Evolutionary conservation across 2,113 vertebrate species (phyloP), one percentile per base, ranked within the genome.

Genomic region (Hippocampus barbouri): DNA sequence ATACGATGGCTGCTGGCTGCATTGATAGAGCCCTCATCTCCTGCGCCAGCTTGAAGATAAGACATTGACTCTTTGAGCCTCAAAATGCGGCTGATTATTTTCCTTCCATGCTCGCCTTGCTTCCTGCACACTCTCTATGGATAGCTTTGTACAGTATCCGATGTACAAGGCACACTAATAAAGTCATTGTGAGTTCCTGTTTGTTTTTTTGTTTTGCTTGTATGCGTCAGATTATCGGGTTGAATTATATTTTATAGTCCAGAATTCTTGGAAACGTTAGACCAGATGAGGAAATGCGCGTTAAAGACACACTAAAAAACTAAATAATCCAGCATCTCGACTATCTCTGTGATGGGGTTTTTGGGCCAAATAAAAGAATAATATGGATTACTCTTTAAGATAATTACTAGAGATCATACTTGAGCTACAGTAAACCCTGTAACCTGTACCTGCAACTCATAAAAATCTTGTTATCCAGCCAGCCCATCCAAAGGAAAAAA

Each of bases 1-100:
- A 60, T 76, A 81, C 69, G 73, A 72, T 80, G 77, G 79, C 84
- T 79, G 56, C 79, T 60, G 70, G 80, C 78, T 77, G 41, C 72
- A 59, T 75, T 81, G 72, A 83, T 54, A 45, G 82, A 78, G 72
- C 79, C 51, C 81, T 76, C 40, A 61, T 82, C 57, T 90, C 80
- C 82, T 86, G 71, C 87, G 88, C 80, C 81, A 82, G 80, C 71
- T 78, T 88, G 78, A 76, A 88, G 88, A 92, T 93, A 89, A 89
- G 85, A 73, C 84, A 82, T 79, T 47, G 43, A 66, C 82, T 79
- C 80, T 86, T 80, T 83, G 75, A 74, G 79, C 77, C 67, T 83
- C 72, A 69, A 83, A 85, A 88, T 68, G 30, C 66, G 62, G 25
- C 77, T 75, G 87, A 91, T 88, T 87, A 84, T 83, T 83, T 87